These are phyloP conservation scores for Scalopus aquaticus DNA, from an alignment of 2,113 vertebrate species.

Conservation along the genomic window DNA sequence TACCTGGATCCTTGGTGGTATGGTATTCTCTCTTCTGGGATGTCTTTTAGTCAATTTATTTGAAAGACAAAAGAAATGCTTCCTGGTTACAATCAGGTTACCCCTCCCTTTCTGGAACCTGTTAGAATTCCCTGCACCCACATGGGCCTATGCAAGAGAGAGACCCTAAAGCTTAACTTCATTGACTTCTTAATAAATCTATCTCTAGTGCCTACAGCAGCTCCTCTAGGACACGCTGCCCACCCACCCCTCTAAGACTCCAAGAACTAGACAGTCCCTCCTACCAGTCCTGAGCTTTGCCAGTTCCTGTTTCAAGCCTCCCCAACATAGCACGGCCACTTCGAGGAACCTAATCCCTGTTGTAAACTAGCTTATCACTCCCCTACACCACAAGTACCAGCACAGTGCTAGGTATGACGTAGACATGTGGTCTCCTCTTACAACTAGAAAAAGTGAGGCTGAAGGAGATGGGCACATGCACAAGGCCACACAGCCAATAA, in stretches of 20 bases:
- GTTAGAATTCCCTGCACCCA: background rate
- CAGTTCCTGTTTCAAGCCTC: background rate
- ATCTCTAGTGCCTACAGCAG: background rate
- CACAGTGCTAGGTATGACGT: background rate
- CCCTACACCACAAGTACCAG: background rate
- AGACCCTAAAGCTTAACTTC: background rate
- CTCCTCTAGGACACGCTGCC: background rate
- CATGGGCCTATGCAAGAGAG: background rate
- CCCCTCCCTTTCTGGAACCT: background rate
- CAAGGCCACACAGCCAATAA: background rate
- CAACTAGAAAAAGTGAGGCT: background rate
- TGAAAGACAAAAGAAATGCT: background rate
- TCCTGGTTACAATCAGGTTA: background rate
- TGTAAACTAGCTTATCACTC: background rate
- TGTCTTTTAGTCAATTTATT: background rate
- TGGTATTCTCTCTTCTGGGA: background rate
- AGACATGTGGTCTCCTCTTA: background rate
- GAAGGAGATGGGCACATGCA: background rate
- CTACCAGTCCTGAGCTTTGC: background rate
- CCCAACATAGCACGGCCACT: background rate
- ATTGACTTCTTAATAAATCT: constrained; percentile 2
- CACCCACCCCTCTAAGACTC: background rate
- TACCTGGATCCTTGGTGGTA: background rate
- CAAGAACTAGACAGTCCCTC: background rate
- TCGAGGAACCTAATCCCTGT: background rate